These are phyloP conservation scores for Rhagium mordax DNA, from an alignment of 2,888 invertebrate species.

Conservation along the genomic window DNA sequence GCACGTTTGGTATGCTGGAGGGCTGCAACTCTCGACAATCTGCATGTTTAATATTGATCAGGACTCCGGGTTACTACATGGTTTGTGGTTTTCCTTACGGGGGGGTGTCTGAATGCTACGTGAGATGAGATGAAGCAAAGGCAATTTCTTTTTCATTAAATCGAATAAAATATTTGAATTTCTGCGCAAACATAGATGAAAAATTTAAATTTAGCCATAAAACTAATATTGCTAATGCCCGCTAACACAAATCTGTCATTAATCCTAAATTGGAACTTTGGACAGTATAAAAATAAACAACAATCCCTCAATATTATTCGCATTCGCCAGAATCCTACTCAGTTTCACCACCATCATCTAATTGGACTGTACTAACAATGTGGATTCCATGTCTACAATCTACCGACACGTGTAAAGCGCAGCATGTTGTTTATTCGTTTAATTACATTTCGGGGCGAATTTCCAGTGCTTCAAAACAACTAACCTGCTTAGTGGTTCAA, in stretches of 20 bases:
- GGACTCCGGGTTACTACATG: slow-evolving; percentile 7
- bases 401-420: no score
- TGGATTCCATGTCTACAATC: no score
- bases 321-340: no score
- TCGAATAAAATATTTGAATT: neutral
- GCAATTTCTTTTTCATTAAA: slow-evolving; percentile 15
- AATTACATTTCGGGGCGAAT: neutral
- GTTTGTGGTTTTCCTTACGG: slow-evolving; percentile 12
- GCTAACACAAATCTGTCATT: no score
- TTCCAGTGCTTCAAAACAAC: neutral
- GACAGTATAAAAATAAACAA: no score
- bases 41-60: slow-evolving; percentile 29
- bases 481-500: neutral
- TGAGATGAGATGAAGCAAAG: neutral
- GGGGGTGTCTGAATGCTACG: slow-evolving; percentile 19
- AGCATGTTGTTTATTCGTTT: neutral
- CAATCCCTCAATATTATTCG: no score
- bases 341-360: no score
- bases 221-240: no score
- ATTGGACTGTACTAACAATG: no score
- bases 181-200: no score
- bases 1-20: slow-evolving; percentile 21
- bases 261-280: no score
- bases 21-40: slow-evolving; percentile 10
- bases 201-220: no score